These are phyloP conservation scores for Caenorhabditis inopinata DNA, from an alignment of 1,140 invertebrate genomes.

Conservation along the genomic window DNA sequence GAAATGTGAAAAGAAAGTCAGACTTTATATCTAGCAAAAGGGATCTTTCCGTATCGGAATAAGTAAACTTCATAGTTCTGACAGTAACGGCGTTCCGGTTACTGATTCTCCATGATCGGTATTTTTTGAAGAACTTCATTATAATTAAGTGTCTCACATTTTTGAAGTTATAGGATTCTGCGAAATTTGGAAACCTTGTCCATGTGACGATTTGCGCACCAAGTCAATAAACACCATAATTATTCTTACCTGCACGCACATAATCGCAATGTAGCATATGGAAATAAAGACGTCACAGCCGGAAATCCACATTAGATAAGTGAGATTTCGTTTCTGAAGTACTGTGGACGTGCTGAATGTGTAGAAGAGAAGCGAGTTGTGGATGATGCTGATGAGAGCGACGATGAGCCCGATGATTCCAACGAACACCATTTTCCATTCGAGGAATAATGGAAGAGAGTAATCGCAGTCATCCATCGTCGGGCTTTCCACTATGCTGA, in stretches of 20 bases:
- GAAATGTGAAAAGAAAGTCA: too few species aligned
- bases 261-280: slow-evolving; percentile 57
- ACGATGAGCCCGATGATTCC: slow-evolving; percentile 49
- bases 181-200: too few species aligned
- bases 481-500: background rate
- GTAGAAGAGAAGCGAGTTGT: slow-evolving; percentile 56
- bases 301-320: slow-evolving; percentile 53
- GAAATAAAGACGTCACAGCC: slow-evolving; percentile 56
- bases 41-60: too few species aligned
- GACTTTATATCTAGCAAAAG: too few species aligned
- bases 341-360: slow-evolving; percentile 51
- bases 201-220: too few species aligned
- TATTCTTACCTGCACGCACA: slow-evolving; percentile 52
- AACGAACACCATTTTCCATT: slow-evolving; percentile 57
- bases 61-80: too few species aligned
- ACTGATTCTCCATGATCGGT: too few species aligned
- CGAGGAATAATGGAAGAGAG: slow-evolving; percentile 6
- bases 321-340: slow-evolving; percentile 49
- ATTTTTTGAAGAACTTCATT: too few species aligned
- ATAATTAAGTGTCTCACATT: too few species aligned
- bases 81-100: too few species aligned
- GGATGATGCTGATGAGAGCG: slow-evolving; percentile 50
- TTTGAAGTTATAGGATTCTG: too few species aligned
- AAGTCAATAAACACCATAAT: too few species aligned
- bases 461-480: background rate